Evolutionary conservation across 2,888 invertebrate species (phyloP).

Genomic region (Tenthredo distinguenda): DNA sequence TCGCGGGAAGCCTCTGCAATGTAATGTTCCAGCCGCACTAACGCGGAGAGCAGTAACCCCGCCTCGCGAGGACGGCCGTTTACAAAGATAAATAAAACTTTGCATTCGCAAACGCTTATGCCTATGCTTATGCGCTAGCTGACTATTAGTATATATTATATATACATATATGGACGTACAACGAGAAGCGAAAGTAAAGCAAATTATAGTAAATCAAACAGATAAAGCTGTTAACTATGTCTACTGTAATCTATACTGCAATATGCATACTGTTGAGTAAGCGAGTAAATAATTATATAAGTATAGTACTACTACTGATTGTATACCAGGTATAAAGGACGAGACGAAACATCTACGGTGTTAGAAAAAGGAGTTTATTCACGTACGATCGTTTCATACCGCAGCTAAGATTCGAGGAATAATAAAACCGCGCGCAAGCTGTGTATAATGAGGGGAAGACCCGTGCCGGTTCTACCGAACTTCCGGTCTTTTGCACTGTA

Average conservation of each 20-base stretch:
- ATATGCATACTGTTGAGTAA: constrained; percentile 7
- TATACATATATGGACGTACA: neutral
- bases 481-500: neutral
- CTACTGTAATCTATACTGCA: neutral
- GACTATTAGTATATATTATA: neutral
- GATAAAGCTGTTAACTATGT: neutral
- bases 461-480: constrained; percentile 32
- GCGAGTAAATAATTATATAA: constrained; percentile 1
- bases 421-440: neutral
- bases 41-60: constrained; percentile 46
- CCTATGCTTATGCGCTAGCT: neutral
- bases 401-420: neutral
- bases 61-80: neutral
- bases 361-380: neutral
- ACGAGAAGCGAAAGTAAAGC: neutral
- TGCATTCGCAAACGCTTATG: constrained; percentile 3
- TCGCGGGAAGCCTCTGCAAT: constrained; percentile 37
- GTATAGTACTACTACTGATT: neutral
- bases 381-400: neutral
- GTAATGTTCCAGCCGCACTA: constrained; percentile 24
- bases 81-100: constrained; percentile 35
- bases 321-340: neutral
- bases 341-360: neutral
- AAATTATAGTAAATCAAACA: neutral
- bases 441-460: neutral